Conservation (phyloP, 2,113 vertebrate species). For the Amazona guildingii region DNA sequence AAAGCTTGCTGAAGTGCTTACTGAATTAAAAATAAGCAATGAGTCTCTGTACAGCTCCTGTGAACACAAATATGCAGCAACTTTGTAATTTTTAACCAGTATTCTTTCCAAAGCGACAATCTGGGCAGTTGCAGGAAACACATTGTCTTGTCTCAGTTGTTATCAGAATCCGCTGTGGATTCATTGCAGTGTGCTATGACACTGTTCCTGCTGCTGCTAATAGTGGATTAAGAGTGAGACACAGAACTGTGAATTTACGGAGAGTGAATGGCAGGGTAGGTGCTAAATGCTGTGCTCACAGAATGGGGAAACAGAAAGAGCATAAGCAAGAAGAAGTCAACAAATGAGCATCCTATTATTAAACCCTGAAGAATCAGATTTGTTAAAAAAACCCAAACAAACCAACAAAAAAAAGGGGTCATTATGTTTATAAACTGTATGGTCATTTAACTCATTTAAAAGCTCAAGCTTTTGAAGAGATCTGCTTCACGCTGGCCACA, state of each 20-base stretch:
- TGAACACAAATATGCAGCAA: not conserved
- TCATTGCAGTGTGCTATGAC: not conserved
- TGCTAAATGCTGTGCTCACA: not conserved
- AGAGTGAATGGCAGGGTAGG: not conserved
- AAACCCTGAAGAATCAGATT: not conserved
- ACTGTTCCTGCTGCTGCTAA: not conserved
- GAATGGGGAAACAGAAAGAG: not conserved
- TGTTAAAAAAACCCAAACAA: not conserved
- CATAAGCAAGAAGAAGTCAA: not conserved
- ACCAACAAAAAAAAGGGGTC: not conserved
- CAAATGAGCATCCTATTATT: not conserved
- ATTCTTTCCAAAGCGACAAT: not conserved
- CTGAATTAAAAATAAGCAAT: not conserved
- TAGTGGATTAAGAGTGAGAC: not conserved
- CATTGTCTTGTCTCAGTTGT: not conserved
- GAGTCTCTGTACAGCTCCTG: not conserved
- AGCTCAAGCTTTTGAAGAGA: not conserved
- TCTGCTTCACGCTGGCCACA: not conserved
- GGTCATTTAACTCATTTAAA: not conserved
- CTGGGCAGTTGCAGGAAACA: not conserved
- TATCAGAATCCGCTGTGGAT: not conserved
- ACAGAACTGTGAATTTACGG: not conserved
- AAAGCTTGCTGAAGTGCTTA: not conserved
- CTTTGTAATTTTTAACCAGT: not conserved
- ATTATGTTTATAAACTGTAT: not conserved